Evolutionary conservation across 2,797 vertebrate species (phyloP).

Genomic region (Diglossa cyanea): DNA sequence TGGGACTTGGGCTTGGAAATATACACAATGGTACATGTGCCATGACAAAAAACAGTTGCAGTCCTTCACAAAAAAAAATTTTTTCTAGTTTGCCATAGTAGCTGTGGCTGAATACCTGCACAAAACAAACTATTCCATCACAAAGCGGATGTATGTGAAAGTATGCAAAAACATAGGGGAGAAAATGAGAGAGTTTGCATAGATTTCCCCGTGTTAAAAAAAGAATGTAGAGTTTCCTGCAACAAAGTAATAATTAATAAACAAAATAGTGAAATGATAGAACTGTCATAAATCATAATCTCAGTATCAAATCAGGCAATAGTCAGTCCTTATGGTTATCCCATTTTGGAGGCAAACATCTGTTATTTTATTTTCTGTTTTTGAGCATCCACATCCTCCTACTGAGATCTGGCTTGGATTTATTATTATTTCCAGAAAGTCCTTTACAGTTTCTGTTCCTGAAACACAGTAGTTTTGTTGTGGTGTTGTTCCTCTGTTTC

Average conservation of each 20-base stretch:
- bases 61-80: background rate
- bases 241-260: background rate
- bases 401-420: background rate
- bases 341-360: background rate
- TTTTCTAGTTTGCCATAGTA: background rate
- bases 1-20: background rate
- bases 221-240: background rate
- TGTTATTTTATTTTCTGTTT: background rate
- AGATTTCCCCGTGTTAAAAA: background rate
- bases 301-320: background rate
- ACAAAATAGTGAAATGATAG: background rate
- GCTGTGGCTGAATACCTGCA: background rate
- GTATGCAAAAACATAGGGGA: background rate
- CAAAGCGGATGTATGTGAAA: background rate
- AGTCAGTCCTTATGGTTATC: background rate
- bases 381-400: background rate
- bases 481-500: background rate
- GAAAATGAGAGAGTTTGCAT: background rate
- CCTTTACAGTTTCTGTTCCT: slow-evolving; percentile 13
- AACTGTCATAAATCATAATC: background rate
- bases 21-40: background rate
- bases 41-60: background rate
- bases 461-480: background rate
- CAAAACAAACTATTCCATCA: background rate
- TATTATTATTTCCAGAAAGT: slow-evolving; percentile 9